A percentile compares a stretch with the other conserved stretches of the same genome.
phyloP scores from a whole-genome alignment of 2,888 invertebrate species.

The Globia sparganii region DNA sequence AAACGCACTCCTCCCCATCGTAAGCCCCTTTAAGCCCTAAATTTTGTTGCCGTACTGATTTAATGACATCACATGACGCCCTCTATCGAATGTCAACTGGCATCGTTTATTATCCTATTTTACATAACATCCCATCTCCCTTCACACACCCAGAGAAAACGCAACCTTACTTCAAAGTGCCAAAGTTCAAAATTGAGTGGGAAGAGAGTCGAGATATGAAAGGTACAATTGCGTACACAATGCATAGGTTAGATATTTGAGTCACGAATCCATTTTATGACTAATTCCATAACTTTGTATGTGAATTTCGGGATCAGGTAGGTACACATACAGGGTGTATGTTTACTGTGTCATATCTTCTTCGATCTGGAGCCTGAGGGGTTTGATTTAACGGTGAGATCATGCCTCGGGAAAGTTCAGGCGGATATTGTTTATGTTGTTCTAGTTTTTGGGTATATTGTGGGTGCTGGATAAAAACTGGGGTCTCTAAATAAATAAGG shows the following conservation, averaged over 20 bases:
- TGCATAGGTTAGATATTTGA: conserved; percentile 89
- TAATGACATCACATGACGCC: conserved; percentile 89
- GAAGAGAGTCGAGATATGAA: conserved; percentile 35
- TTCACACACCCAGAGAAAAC: conserved; percentile 24
- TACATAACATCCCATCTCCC: conserved; percentile 59
- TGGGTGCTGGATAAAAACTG: conserved; percentile 1
- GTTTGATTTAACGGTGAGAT: conserved; percentile 82
- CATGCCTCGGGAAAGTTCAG: conserved; percentile 70
- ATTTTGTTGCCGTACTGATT: conserved; percentile 89
- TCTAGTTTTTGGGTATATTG: conserved; percentile 56
- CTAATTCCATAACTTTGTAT: conserved; percentile 91
- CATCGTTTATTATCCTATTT: conserved; percentile 75
- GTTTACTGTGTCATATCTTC: conserved; percentile 86
- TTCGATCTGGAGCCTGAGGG: conserved; percentile 77
- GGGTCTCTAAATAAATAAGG: neutral
- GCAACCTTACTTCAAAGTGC: fast-evolving
- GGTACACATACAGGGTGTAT: conserved; percentile 73
- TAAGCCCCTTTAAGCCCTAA: conserved; percentile 84
- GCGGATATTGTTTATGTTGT: conserved; percentile 59
- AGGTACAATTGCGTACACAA: conserved; percentile 63
- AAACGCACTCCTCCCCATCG: conserved; percentile 74
- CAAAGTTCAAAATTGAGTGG: conserved; percentile 61
- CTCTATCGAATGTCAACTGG: conserved; percentile 90
- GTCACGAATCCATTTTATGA: conserved; percentile 90
- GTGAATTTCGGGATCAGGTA: conserved; percentile 89